Percentiles rank a stretch among this genome's conserved stretches.
Conservation (phyloP, 2,113 vertebrate genomes). For the Triplophysa dalaica region DNA sequence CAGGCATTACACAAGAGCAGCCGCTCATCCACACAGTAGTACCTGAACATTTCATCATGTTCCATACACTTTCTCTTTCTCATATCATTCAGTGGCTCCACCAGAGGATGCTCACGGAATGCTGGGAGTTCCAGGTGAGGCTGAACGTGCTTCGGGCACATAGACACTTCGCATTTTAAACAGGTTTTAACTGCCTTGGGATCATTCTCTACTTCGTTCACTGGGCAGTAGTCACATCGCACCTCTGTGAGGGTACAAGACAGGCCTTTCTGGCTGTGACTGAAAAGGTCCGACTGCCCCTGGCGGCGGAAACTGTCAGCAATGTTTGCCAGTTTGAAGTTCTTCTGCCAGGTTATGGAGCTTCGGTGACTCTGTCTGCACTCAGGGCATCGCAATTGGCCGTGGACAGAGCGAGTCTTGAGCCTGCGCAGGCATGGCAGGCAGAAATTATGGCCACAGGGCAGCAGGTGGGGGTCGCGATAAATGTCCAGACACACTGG, state of each 20-base stretch:
- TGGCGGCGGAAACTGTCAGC: slow-evolving; percentile 64
- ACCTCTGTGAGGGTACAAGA: slow-evolving; percentile 23
- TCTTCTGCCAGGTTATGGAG: slow-evolving; percentile 64
- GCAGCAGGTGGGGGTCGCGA: slow-evolving; percentile 69
- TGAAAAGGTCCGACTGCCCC: not conserved
- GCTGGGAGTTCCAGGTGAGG: slow-evolving; percentile 73
- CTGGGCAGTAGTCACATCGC: slow-evolving; percentile 71
- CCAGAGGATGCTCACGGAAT: slow-evolving; percentile 72
- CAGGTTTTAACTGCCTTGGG: slow-evolving; percentile 71
- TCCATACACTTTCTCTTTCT: slow-evolving; percentile 69
- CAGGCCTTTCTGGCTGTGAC: slow-evolving; percentile 4
- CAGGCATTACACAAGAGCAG: slow-evolving; percentile 73
- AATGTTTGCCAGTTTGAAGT: slow-evolving; percentile 76
- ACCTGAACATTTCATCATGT: slow-evolving; percentile 73
- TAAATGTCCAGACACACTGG: slow-evolving; percentile 74
- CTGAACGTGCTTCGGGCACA: slow-evolving; percentile 73
- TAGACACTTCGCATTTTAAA: slow-evolving; percentile 77
- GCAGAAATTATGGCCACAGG: slow-evolving; percentile 77
- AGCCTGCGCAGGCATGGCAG: slow-evolving; percentile 68
- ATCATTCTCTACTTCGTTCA: not conserved
- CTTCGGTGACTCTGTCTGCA: slow-evolving; percentile 67
- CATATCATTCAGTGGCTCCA: slow-evolving; percentile 67
- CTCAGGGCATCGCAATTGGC: slow-evolving; percentile 71
- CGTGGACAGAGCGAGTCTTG: slow-evolving; percentile 55
- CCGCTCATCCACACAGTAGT: slow-evolving; percentile 73